Evolutionary conservation across 2,888 invertebrate species (phyloP).

Genomic region (Miltochrista miniata): DNA sequence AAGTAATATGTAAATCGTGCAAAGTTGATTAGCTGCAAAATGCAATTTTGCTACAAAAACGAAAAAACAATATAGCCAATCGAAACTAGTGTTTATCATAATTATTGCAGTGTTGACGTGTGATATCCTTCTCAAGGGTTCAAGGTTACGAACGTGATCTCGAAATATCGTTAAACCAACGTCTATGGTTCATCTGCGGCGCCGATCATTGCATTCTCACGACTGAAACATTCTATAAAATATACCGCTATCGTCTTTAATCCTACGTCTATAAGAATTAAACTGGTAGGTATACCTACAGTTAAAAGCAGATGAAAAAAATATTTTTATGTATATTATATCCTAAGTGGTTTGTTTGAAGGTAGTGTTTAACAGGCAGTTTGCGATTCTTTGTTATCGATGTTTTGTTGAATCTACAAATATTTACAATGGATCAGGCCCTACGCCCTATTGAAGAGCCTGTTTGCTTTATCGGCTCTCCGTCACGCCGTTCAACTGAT

Average conservation of each 20-base stretch:
- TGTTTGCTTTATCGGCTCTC: slow-evolving; percentile 39
- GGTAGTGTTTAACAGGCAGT: slow-evolving; percentile 70
- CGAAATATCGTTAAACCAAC: slow-evolving; percentile 78
- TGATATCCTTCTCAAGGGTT: slow-evolving; percentile 71
- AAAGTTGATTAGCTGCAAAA: too few relatives aligned
- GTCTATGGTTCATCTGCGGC: slow-evolving; percentile 63
- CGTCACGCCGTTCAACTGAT: background rate
- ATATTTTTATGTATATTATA: slow-evolving; percentile 53
- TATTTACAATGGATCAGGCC: slow-evolving; percentile 61
- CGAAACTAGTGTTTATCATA: slow-evolving; percentile 28
- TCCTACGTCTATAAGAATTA: slow-evolving; percentile 32
- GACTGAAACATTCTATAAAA: slow-evolving; percentile 40
- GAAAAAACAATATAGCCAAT: background rate
- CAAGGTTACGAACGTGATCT: slow-evolving; percentile 78
- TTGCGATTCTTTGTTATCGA: slow-evolving; percentile 75
- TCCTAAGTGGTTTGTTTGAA: slow-evolving; percentile 67
- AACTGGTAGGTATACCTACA: slow-evolving; percentile 40
- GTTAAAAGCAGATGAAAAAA: slow-evolving; percentile 33
- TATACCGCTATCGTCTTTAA: slow-evolving; percentile 31
- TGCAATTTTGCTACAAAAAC: too few relatives aligned
- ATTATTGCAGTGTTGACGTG: slow-evolving; percentile 55
- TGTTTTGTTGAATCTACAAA: slow-evolving; percentile 59
- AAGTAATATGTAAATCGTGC: too few relatives aligned
- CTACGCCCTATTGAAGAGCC: slow-evolving; percentile 41
- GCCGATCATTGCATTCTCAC: slow-evolving; percentile 73